Percentiles rank a stretch among this genome's conserved stretches.
These are phyloP conservation scores for Laterallus jamaicensis DNA, from an alignment of 2,113 vertebrate species.

Conservation along the genomic window DNA sequence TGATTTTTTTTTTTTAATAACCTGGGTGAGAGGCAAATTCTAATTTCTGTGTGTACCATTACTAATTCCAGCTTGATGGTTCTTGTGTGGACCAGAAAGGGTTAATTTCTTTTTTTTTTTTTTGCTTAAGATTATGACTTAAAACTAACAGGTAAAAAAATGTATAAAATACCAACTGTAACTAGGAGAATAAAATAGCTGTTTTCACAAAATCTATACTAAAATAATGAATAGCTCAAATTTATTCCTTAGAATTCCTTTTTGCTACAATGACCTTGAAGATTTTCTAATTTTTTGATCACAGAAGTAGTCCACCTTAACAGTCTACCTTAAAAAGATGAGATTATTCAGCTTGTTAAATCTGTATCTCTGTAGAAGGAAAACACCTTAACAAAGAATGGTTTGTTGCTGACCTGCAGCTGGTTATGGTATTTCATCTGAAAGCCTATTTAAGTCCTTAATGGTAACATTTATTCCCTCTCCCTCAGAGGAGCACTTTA, in stretches of 20 bases:
- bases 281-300: not conserved
- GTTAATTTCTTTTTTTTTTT: not conserved
- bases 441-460: conserved; percentile 59
- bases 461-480: conserved; percentile 55
- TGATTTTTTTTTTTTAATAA: not conserved
- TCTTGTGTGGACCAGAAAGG: not conserved
- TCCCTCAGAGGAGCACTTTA: conserved; percentile 45
- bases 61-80: not conserved
- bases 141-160: not conserved
- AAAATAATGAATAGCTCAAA: not conserved
- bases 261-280: not conserved
- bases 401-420: conserved; percentile 66
- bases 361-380: conserved; percentile 61
- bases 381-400: conserved; percentile 65
- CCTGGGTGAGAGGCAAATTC: not conserved
- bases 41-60: not conserved
- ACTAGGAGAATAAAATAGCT: not conserved
- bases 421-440: conserved; percentile 56
- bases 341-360: conserved; percentile 57
- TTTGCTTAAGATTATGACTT: not conserved
- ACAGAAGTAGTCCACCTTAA: conserved; percentile 49
- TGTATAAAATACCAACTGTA: not conserved
- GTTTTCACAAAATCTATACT: not conserved
- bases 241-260: not conserved
- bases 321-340: conserved; percentile 61